Evolutionary conservation across 2,888 invertebrate species (phyloP), one percentile per base, ranked within the genome.

Genomic region (Scaptomyza reducta): DNA sequence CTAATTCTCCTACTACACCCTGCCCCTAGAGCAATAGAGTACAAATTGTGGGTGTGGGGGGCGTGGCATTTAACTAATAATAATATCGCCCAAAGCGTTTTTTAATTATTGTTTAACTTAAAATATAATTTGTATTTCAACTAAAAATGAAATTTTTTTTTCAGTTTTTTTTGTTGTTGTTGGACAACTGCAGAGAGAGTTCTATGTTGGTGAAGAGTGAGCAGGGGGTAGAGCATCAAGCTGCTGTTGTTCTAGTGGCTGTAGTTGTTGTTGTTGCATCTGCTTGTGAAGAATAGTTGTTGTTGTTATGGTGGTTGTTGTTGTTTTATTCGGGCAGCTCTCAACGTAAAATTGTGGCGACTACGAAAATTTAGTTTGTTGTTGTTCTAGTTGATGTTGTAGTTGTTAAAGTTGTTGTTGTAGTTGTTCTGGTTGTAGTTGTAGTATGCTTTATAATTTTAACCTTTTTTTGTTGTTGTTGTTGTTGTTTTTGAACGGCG

Each of bases 341-440:
- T 78, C 78, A 79, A 79, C 83, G 85, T 67, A 82, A 79, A 85
- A 85, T 79, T 59, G 50, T 84, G 84, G 78, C 84, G 84, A 80
- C 81, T 80, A 80, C 74, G 78, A 84, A 87, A 84, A 81, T 74
- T 73, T 60, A 58, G 27, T 57, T 65, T 62, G 60, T 56, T 61
- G 54, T 51, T 58, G 67, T 61, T 73, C 16, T 40, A 22, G 22
- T 22, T 55, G 59, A 51, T 67, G 53, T 69, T 49, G 47, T 75
- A 46, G 44, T 71, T 44, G 75, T 64, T 63, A 44, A 53, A 33
- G 71, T 62, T 67, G 46, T 56, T 33, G 57, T 78, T 63, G 64
- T 74, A 18, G 61, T 73, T 14, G 61, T 59, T 57, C 44, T 56
- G 53, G 41, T 70, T 47, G 67, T 62, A 62, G 29, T 31, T 31